Conservation (phyloP, 2,888 invertebrate species). For the Eupithecia pulchellata region DNA sequence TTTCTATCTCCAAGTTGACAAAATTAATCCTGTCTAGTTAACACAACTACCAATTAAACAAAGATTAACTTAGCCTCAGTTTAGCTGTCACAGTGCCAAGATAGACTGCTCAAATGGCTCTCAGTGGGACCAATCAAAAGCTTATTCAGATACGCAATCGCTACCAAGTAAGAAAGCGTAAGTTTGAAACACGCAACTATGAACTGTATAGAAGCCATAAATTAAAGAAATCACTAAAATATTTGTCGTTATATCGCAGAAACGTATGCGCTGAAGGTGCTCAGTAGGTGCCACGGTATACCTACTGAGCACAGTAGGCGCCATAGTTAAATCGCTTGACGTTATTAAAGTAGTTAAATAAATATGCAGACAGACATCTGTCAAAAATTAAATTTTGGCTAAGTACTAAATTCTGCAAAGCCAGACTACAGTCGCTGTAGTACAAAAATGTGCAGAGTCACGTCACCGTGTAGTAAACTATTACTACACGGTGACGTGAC, state of each 20-base stretch:
- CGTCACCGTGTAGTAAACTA: too few species aligned
- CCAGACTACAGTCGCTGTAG: too few species aligned
- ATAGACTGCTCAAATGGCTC: slow-evolving; percentile 51
- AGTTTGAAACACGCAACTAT: not conserved
- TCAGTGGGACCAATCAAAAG: slow-evolving; percentile 63
- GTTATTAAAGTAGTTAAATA: too few species aligned
- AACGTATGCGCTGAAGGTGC: not conserved
- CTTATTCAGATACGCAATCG: not conserved
- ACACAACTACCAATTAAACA: slow-evolving; percentile 50
- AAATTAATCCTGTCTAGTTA: slow-evolving; percentile 35
- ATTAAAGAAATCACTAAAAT: not conserved
- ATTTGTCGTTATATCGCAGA: not conserved
- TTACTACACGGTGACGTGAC: too few species aligned
- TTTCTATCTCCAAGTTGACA: slow-evolving; percentile 10
- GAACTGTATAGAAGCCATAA: not conserved
- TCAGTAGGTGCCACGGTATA: too few species aligned
- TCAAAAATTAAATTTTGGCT: too few species aligned
- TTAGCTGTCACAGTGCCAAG: slow-evolving; percentile 46
- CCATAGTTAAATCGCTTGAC: too few species aligned
- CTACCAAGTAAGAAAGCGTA: not conserved
- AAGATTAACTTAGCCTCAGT: slow-evolving; percentile 50
- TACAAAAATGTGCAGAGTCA: too few species aligned
- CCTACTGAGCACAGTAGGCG: too few species aligned
- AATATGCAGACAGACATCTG: too few species aligned
- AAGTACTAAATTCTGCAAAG: too few species aligned